Base-by-base conservation (phyloP, 2,797 vertebrate genomes). In the Enteromius fasciolatus region DNA sequence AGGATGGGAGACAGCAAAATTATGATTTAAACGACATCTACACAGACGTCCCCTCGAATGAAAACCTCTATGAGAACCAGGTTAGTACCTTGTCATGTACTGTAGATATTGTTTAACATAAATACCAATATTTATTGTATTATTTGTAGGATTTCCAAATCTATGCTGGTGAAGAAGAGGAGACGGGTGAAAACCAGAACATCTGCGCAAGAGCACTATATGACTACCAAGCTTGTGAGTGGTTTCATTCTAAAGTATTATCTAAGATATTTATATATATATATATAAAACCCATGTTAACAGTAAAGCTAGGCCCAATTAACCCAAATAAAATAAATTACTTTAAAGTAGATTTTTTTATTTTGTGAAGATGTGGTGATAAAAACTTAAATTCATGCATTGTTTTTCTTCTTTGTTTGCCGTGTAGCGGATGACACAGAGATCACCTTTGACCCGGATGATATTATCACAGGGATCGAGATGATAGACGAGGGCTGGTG, bases 401-500 rank as follows among this genome's bases (percentile, higher is more conserved):
- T 44, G 15, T 44, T 20, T 74, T 52, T 66, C 11, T 31, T 48
- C 10, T 70, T 69, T 11, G 6, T 7, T 2, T 84, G 11, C 9
- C 82, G 52, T 86, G 23, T 93, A 98, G 98, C 83, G 0, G 97
- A 99, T 0, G 94, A 97, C 81, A 95, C 95, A 0, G 97, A 99
- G 92, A 97, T 99, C 92, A 96, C 96, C 66, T 97, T 99, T 79
- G 96, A 98, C 86, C 98, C 97, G 0, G 94, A 94, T 80, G 97
- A 99, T 90, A 90, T 99, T 78, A 98, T 99, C 90, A 96, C 94
- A 0, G 93, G 93, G 83, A 96, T 99, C 0, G 97, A 99, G 81
- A 96, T 95, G 94, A 91, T 97, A 0, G 97, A 98, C 0, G 96
- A 97, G 63, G 97, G 97, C 86, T 99, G 98, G 98, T 99, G 98